phyloP scores from a whole-genome alignment of 1,140 invertebrate genomes.

The Hypothenemus hampei region DNA sequence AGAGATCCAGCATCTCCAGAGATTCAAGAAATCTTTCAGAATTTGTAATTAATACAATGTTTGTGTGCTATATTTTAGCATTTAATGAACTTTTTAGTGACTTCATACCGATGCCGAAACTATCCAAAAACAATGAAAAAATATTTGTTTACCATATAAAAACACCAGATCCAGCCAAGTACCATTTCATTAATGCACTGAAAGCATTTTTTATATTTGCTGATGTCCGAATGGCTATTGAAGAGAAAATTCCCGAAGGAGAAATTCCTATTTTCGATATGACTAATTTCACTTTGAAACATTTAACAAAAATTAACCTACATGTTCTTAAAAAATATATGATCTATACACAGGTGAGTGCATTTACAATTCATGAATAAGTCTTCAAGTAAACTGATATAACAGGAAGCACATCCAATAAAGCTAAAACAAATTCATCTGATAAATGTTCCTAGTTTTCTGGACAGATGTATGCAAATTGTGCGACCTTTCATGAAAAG shows the following conservation, averaged over 20 bases:
- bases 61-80: not conserved
- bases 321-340: conserved; percentile 61
- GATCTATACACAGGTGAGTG: conserved; percentile 56
- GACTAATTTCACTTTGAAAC: conserved; percentile 55
- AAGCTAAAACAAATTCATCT: conserved; percentile 70
- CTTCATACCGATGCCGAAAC: conserved; percentile 54
- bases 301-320: conserved; percentile 59
- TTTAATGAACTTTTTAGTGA: conserved; percentile 48
- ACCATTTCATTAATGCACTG: conserved; percentile 60
- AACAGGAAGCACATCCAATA: conserved; percentile 68
- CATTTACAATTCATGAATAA: not conserved
- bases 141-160: conserved; percentile 55
- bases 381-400: not conserved
- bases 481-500: conserved; percentile 61
- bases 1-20: conserved; percentile 54
- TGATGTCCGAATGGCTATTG: conserved; percentile 56
- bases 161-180: conserved; percentile 57
- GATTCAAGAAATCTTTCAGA: conserved; percentile 51
- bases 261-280: conserved; percentile 69
- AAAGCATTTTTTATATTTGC: conserved; percentile 66
- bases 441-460: conserved; percentile 58
- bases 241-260: conserved; percentile 53
- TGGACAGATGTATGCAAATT: conserved; percentile 57
- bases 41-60: conserved; percentile 47
- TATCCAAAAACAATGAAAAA: conserved; percentile 37